phyloP scores from a whole-genome alignment of 1,140 invertebrate genomes.

The Nylanderia fulva region DNA sequence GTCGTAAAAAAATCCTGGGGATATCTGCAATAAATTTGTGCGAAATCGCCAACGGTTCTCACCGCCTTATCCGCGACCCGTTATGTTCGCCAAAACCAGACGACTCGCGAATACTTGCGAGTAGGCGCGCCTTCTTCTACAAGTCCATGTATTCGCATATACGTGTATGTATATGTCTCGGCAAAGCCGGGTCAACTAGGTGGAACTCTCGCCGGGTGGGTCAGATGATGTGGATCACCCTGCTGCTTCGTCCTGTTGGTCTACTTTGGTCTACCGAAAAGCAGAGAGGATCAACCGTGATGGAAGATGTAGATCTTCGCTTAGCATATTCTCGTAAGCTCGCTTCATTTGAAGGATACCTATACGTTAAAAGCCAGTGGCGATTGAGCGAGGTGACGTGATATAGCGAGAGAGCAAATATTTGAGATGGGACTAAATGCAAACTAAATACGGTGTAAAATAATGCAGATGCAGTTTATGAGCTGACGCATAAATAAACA shows the following conservation, averaged over 20 bases:
- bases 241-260: neutral
- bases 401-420: neutral
- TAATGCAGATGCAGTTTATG: constrained; percentile 30
- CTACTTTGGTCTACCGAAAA: constrained; percentile 23
- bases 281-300: constrained; percentile 5
- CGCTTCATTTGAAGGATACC: constrained; percentile 6
- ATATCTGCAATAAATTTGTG: constrained; percentile 47
- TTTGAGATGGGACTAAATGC: neutral
- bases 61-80: constrained; percentile 46
- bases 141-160: neutral
- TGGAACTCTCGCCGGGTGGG: constrained; percentile 67
- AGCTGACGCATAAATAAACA: constrained; percentile 46
- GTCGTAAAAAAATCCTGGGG: constrained; percentile 29
- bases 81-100: constrained; percentile 69
- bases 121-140: constrained; percentile 31
- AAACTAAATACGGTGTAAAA: constrained; percentile 4
- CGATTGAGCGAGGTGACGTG: neutral
- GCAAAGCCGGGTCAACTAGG: constrained; percentile 66
- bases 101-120: constrained; percentile 40
- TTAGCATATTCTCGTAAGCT: neutral
- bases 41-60: constrained; percentile 51
- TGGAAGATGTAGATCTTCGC: neutral
- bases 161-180: constrained; percentile 23
- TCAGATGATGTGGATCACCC: constrained; percentile 62
- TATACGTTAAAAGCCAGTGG: neutral